Evolutionary conservation across 2,888 invertebrate genomes (phyloP), one percentile per base, ranked within the genome.

Genomic region (Sarcophaga carnaria): DNA sequence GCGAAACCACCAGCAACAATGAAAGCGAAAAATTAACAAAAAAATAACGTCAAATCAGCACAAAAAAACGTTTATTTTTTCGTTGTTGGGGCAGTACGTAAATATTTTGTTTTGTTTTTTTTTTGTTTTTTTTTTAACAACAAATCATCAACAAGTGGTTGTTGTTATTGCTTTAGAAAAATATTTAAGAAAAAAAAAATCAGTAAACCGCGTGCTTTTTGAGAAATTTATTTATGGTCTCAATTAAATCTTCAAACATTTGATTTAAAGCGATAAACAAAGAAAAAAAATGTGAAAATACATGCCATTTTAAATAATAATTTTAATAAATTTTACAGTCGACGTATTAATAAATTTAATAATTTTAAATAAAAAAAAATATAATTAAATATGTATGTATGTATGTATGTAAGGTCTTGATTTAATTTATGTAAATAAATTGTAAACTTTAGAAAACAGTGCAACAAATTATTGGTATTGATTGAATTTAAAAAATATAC

Each of bases 31-130:
- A 47, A 63, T 8, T 20, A 37, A 54, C 47, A 6, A 49, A 80
- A 67, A 76, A 25, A 76, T 77, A 82, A 71, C 59, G 82, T 60
- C 71, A 71, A 77, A 47, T 82, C 82, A 82, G 82, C 82, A 76
- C n/a, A 71, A 82, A 77, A 75, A 60, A 75, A 60, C 77, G 64
- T 54, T 66, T 54, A 76, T 54, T 66, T 54, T 54, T 54, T 17
- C 17, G 54, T 54, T 54, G 54, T 54, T 54, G 17, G 17, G 54
- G 12, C 14, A 54, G 17, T 14, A 54, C 54, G 12, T 54, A 17
- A 54, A 14, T 14, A 54, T 14, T 54, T 37, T 37, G 0, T 27
- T 27, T 27, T 4, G 4, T 37, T 37, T 27, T 27, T 4, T 0
- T 37, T 37, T 54, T 17, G 14, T 17, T 54, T 54, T 54, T 54